Conservation (phyloP, 2,888 invertebrate genomes). For the Parnassius glacialis region DNA sequence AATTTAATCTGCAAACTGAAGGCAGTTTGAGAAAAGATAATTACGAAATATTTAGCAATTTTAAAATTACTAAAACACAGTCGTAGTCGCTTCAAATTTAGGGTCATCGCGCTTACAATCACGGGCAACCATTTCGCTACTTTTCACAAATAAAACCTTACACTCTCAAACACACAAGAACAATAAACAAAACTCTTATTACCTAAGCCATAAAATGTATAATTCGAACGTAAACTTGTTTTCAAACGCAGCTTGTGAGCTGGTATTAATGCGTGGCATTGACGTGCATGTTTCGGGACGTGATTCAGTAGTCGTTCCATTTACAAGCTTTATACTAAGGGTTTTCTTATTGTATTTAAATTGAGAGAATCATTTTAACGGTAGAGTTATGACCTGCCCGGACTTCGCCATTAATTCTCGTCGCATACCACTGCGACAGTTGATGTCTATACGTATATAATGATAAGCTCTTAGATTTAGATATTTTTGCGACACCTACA, state of each 20-base stretch:
- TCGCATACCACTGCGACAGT: no score
- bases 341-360: slow-evolving; percentile 20
- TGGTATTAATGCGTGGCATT: slow-evolving; percentile 1
- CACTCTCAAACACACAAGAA: neutral
- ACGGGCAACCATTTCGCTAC: neutral
- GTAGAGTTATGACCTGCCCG: neutral
- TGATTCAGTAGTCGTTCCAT: slow-evolving; percentile 15
- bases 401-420: no score
- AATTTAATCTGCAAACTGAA: no score
- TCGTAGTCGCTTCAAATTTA: neutral
- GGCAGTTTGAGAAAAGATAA: no score
- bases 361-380: slow-evolving; percentile 9
- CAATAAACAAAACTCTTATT: neutral
- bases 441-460: no score
- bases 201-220: neutral
- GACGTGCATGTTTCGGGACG: slow-evolving; percentile 2
- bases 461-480: no score
- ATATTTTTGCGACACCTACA: no score
- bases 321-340: slow-evolving; percentile 4
- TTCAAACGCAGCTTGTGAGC: slow-evolving; percentile 1
- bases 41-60: no score
- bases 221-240: neutral
- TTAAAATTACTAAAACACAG: no score
- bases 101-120: slow-evolving; percentile 10
- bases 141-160: neutral